phyloP scores from a whole-genome alignment of 2,113 vertebrate species.

The Cebidichthys violaceus region DNA sequence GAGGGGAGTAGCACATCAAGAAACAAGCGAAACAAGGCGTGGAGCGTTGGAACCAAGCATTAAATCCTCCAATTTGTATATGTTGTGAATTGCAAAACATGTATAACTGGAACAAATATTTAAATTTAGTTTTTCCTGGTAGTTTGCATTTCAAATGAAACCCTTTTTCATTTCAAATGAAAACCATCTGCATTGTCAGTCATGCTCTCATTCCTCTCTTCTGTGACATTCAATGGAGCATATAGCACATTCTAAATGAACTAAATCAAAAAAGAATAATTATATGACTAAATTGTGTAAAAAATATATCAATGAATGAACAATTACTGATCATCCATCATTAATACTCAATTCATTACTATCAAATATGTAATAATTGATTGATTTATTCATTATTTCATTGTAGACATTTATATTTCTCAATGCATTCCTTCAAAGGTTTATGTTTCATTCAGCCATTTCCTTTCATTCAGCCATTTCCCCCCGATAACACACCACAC shows the following conservation, averaged over 20 bases:
- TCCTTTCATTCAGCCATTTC: neutral
- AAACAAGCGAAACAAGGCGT: neutral
- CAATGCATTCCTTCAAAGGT: neutral
- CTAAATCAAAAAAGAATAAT: neutral
- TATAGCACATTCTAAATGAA: neutral
- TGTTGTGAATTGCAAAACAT: neutral
- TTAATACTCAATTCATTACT: neutral
- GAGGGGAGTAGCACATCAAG: constrained; percentile 41
- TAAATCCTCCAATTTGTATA: neutral
- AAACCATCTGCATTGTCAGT: neutral
- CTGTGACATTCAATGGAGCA: neutral
- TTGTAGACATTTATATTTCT: neutral
- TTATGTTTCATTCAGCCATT: neutral
- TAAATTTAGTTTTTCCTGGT: neutral
- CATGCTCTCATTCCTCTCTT: neutral
- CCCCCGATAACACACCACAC: too few relatives aligned
- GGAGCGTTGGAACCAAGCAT: neutral
- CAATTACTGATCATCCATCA: neutral
- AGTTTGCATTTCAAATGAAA: neutral
- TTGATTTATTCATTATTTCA: neutral
- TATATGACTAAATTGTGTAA: neutral
- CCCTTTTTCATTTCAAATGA: neutral
- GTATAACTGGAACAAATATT: too few relatives aligned
- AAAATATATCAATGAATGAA: too few relatives aligned
- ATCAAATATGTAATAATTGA: neutral